Base-by-base conservation (phyloP, 2,113 vertebrate genomes). In the Lampris incognitus region DNA sequence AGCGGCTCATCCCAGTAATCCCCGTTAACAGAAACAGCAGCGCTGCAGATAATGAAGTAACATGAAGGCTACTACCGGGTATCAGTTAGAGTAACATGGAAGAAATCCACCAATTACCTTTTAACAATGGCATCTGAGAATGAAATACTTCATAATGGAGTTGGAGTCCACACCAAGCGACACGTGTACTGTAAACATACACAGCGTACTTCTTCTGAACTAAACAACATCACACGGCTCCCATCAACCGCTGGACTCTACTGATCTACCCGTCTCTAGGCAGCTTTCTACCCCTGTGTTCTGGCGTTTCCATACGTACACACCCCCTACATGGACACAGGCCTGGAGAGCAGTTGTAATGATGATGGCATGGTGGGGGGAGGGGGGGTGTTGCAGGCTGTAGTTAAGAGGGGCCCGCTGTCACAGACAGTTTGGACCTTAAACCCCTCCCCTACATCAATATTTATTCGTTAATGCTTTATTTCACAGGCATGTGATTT, bases 1-100 rank as follows among this genome's bases (percentile, higher is more conserved):
- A 92, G 87, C 86, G 74, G 65, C 57, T 73, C 71, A 90, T 90
- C 87, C 85, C 67, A 85, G 88, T 89, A 88, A 90, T 90, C 86
- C 83, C 66, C 54, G 57, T 78, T 80, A 86, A 85, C 81, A 88
- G 78, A 79, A 90, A 85, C 85, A 86, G 85, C 82, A 83, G 76
- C 72, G 79, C 52, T 49, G 74, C 37, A 72, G 84, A 85, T 92
- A 92, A 91, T 86, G 79, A 90, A 90, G 81, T 82, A 69, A 56
- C 80, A 88, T 86, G 74, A 83, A 79, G 88, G 87, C 66, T 84
- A 85, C 69, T 60, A 74, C 76, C 78, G 87, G 84, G 75, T 85
- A 88, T 87, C 79, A 90, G 82, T 88, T 85, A 87, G 81, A 79
- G 61, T 74, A 87, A 72, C 63, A 83, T 54, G 76, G 75, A 78